Evolutionary conservation across 2,797 vertebrate species (phyloP), one percentile per base, ranked within the genome.

Genomic region (Champsocephalus gunnari): DNA sequence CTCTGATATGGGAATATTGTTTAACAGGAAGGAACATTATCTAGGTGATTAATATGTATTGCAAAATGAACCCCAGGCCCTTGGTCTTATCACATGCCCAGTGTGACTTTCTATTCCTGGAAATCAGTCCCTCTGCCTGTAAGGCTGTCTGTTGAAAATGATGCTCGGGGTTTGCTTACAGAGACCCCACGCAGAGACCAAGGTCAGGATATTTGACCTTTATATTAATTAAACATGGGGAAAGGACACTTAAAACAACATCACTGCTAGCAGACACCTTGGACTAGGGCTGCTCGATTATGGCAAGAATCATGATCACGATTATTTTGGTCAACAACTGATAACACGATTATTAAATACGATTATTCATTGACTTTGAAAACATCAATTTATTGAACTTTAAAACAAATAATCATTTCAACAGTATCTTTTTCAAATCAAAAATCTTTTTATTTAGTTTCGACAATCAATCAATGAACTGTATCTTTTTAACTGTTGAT

Each of bases 21-120:
- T 87, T 82, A 83, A 89, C 71, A 78, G 73, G 38, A 64, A 78
- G 58, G 75, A 82, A 84, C 80, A 84, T 84, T 85, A 85, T 88
- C 86, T 82, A 44, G 69, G 75, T 87, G 86, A 87, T 89, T 89
- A 84, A 75, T 75, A 84, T 76, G 85, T 82, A 81, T 77, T 77
- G 74, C 75, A 76, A 79, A 87, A 87, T 28, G 59, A 85, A 90
- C 83, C 83, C 43, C 83, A 67, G 88, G 87, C 72, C 66, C 28
- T 72, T 49, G 69, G 74, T 85, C 80, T 88, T 90, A 91, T 90
- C 90, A 28, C 73, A 84, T 16, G 28, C 17, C 48, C 78, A 75
- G 74, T 66, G 65, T 77, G 75, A 85, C 66, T 80, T 85, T 79
- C 77, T 71, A 65, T 82, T 85, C 48, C 81, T 77, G 80, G 73